Evolutionary conservation across 2,888 invertebrate species (phyloP), one percentile per base, ranked within the genome.

Genomic region (Ennomos quercinarius): DNA sequence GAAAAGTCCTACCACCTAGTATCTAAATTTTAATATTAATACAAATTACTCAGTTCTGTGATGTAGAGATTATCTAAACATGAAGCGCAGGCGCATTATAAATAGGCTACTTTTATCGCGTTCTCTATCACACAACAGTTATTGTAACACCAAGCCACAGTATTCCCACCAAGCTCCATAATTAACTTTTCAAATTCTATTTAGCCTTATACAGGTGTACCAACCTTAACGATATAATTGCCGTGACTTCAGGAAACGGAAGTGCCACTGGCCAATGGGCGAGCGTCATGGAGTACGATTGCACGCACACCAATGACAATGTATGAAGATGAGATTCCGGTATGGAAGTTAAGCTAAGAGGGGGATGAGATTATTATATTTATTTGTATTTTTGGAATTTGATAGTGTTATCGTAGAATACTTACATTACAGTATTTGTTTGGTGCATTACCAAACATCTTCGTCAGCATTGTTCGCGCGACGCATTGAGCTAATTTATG

Each of bases 231-330:
- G 79, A 72, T 70, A 68, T 65, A 81, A 83, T 81, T 79, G 77
- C 65, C 76, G 76, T 83, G 78, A 81, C 84, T 85, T 86, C 81
- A 84, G 89, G 89, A 89, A 90, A 84, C 89, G 91, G 91, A 91
- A 85, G 84, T 80, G 64, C 47, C 68, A 69, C 65, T 70, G 73
- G 66, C 86, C 88, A 89, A 87, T 87, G 76, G 81, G 71, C 68
- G 71, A 65, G 71, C 83, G 88, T 87, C 87, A 89, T 81, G 87
- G 81, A 66, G 66, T 73, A 74, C 73, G 78, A 71, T 34, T 44
- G 39, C 55, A 50, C 80, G 76, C 76, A 77, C 73, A 53, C 63
- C 68, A 64, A 61, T 60, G 55, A 54, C 46, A 66, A 61, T 63
- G 61, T 64, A 34, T 49, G 49, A 59, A 53, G 53, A 45, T 34